Evolutionary conservation across 2,888 invertebrate genomes (phyloP).

Genomic region (Diarsia brunnea): DNA sequence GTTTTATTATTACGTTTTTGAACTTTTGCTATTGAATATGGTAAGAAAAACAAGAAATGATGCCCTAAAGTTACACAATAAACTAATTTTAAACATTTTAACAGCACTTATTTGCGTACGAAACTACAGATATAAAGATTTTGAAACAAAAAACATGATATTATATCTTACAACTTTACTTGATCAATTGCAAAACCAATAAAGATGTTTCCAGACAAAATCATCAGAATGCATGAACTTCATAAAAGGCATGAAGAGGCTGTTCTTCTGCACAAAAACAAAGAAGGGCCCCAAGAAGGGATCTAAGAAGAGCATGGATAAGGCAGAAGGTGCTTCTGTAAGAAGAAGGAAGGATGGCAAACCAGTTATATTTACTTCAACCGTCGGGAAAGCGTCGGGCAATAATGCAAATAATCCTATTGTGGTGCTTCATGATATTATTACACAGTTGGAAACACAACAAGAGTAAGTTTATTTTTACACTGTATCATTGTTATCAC

Average conservation of each 20-base stretch:
- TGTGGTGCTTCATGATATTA: constrained; percentile 93
- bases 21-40: neutral
- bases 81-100: neutral
- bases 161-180: constrained; percentile 6
- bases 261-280: constrained; percentile 87
- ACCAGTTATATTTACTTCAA: constrained; percentile 85
- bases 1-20: neutral
- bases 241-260: constrained; percentile 85
- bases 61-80: neutral
- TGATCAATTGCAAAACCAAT: constrained; percentile 38
- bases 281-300: constrained; percentile 74
- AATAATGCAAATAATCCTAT: constrained; percentile 88
- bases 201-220: constrained; percentile 79
- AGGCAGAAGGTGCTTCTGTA: constrained; percentile 61
- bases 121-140: neutral
- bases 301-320: constrained; percentile 71
- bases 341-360: constrained; percentile 74
- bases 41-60: neutral
- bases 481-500: too few species aligned
- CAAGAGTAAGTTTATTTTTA: constrained; percentile 84
- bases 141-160: neutral
- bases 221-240: constrained; percentile 85
- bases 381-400: constrained; percentile 87
- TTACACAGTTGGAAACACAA: constrained; percentile 93
- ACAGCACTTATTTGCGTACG: neutral